Evolutionary conservation across 2,797 vertebrate species (phyloP).

Genomic region (Acanthurus lineatus): DNA sequence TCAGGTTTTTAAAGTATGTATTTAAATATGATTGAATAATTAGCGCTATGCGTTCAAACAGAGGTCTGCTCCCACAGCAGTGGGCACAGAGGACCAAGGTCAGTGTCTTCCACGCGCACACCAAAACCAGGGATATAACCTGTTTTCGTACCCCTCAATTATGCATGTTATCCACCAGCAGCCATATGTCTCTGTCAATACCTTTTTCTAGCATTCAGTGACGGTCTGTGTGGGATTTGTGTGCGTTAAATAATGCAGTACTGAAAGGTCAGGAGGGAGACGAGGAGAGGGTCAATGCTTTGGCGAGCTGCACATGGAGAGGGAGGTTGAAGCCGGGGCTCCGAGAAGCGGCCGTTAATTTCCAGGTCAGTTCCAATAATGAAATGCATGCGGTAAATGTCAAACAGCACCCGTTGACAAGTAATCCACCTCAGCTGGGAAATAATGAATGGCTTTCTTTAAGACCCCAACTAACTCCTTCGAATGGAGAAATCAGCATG

Average conservation of each 20-base stretch:
- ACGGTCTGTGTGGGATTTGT: constrained; percentile 85
- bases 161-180: constrained; percentile 84
- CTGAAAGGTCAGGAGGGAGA: constrained; percentile 86
- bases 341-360: constrained; percentile 84
- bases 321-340: constrained; percentile 59
- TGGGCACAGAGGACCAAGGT: constrained; percentile 71
- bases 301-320: constrained; percentile 63
- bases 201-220: constrained; percentile 83
- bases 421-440: constrained; percentile 85
- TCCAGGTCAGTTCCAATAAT: constrained; percentile 89
- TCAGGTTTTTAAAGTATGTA: constrained; percentile 33
- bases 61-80: constrained; percentile 55
- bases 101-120: constrained; percentile 66
- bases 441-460: constrained; percentile 87
- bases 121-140: constrained; percentile 77
- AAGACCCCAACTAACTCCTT: constrained; percentile 74
- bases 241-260: constrained; percentile 89
- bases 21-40: constrained; percentile 71
- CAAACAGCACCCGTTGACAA: constrained; percentile 82
- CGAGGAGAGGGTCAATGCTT: constrained; percentile 80
- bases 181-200: constrained; percentile 88
- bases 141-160: constrained; percentile 86
- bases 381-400: constrained; percentile 90
- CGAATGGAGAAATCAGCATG: constrained; percentile 55
- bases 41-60: constrained; percentile 67